These are phyloP conservation scores for Arvicanthis niloticus DNA, from an alignment of 2,113 vertebrate species.

Conservation along the genomic window DNA sequence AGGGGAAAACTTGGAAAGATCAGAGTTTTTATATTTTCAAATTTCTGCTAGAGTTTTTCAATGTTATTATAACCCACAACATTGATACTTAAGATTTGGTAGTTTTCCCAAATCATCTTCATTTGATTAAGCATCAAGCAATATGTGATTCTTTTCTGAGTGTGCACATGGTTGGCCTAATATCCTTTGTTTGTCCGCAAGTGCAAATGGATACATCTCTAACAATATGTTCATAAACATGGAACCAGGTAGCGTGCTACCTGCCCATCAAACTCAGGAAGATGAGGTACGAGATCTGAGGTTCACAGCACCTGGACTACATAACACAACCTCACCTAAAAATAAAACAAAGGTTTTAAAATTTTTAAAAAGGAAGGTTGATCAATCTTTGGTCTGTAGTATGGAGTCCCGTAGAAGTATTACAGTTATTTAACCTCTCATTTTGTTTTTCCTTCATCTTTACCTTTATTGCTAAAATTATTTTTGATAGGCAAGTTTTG, in stretches of 20 bases:
- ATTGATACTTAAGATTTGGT: not conserved
- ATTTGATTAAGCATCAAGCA: not conserved
- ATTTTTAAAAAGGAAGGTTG: not conserved
- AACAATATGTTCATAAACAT: not conserved
- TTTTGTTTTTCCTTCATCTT: not conserved
- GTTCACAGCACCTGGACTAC: too few relatives aligned
- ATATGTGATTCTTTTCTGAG: not conserved
- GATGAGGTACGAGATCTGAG: too few relatives aligned
- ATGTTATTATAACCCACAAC: not conserved
- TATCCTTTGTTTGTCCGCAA: not conserved
- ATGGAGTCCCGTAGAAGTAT: not conserved
- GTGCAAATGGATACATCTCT: not conserved
- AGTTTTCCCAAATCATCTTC: not conserved
- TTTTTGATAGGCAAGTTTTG: slow-evolving; percentile 5
- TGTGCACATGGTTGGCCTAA: not conserved
- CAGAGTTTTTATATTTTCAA: not conserved
- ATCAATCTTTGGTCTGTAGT: not conserved
- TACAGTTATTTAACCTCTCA: not conserved
- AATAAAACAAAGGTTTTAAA: not conserved
- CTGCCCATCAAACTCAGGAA: not conserved
- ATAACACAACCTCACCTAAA: not conserved
- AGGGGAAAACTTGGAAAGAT: not conserved
- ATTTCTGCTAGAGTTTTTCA: not conserved
- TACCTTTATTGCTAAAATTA: slow-evolving; percentile 5
- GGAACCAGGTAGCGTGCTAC: not conserved